Percentiles rank a stretch among this genome's conserved stretches.
phyloP scores from a whole-genome alignment of 2,113 vertebrate genomes.

The Cinclus cinclus region DNA sequence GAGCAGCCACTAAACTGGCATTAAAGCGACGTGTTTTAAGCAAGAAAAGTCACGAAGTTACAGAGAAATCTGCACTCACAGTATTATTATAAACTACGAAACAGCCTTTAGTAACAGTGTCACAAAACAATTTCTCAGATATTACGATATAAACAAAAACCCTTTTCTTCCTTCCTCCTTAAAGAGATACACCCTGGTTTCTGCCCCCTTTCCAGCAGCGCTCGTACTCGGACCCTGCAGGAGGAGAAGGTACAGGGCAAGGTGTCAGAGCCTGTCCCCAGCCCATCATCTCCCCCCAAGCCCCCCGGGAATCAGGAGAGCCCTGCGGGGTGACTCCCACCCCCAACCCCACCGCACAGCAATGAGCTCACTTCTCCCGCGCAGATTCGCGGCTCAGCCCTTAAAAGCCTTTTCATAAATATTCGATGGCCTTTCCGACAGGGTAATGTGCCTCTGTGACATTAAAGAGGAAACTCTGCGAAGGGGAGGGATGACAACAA shows the following conservation, averaged over 20 bases:
- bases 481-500: constrained; percentile 84
- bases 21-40: background rate
- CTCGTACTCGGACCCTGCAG: background rate
- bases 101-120: background rate
- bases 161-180: background rate
- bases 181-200: background rate
- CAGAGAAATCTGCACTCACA: background rate
- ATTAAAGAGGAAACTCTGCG: constrained; percentile 73
- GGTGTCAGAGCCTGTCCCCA: background rate
- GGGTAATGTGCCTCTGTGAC: constrained; percentile 68
- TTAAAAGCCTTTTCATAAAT: constrained; percentile 72
- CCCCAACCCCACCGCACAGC: background rate
- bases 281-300: background rate
- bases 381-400: background rate
- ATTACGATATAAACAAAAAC: background rate
- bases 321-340: background rate
- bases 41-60: background rate
- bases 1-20: background rate
- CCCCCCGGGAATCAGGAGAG: background rate
- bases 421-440: constrained; percentile 70
- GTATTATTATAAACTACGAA: background rate
- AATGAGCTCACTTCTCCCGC: background rate
- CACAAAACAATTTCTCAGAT: background rate
- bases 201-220: background rate
- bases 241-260: rapidly evolving